Base-by-base conservation (phyloP, 2,113 vertebrate genomes). In the Cyprinus carpio region DNA sequence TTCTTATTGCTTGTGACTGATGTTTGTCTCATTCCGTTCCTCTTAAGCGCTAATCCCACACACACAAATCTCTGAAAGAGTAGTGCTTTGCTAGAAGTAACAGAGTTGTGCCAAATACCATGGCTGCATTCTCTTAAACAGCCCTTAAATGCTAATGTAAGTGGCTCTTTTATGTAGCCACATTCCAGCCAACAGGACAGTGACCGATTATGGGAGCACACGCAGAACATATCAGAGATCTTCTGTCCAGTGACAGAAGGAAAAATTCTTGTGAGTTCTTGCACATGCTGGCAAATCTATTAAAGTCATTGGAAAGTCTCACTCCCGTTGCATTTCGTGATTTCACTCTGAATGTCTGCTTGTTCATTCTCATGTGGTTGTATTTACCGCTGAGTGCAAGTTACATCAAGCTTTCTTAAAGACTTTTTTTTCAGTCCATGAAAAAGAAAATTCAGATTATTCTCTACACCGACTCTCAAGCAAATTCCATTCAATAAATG, bases 61-160 rank as follows among this genome's bases (percentile, higher is more conserved):
- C 31, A 18, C 31, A n/a, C 62, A 25, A 6, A 64, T 34, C 86
- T 86, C 76, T 79, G 31, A 72, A 56, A 31, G 72, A 88, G 74
- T 84, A 87, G 86, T 89, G 87, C 88, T 91, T 91, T 92, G 89
- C 84, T 89, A 90, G 90, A 92, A 93, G 87, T 88, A 88, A 72
- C 88, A 91, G 89, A 90, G 12, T 54, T 80, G 54, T 89, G 92
- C 87, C 89, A 92, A 92, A 92, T 91, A 88, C 89, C 90, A 89
- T 83, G 85, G 77, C 58, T 90, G 80, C 87, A 87, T 81, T 88
- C 88, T 88, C 86, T 89, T 91, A 90, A 90, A 90, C 86, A 81
- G 40, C 82, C 83, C 83, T 86, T 87, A 75, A 89, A 87, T 85
- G 87, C 85, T 87, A 86, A 87, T 82, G 60, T 86, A 65, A 85